phyloP scores from a whole-genome alignment of 92 coral and sea anemone genomes.

The Scolanthus callimorphus region DNA sequence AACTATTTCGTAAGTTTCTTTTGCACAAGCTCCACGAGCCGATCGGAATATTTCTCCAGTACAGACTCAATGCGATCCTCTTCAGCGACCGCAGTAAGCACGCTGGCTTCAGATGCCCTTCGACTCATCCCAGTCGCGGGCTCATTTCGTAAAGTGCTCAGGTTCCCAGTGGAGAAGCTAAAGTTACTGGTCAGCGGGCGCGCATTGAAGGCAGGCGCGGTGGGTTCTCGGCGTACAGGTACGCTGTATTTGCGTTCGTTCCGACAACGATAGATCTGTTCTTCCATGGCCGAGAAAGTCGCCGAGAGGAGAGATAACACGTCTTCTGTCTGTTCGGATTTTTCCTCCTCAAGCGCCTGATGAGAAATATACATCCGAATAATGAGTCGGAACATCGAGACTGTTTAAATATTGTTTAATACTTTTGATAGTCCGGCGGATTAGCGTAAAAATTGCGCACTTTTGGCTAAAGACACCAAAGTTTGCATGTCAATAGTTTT shows the following conservation, averaged over 20 bases:
- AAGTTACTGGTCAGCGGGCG: constrained; percentile 45
- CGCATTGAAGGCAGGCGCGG: constrained; percentile 22
- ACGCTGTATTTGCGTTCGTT: constrained; percentile 50
- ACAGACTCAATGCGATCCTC: constrained; percentile 49
- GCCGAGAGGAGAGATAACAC: constrained; percentile 72
- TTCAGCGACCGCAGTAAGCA: constrained; percentile 37
- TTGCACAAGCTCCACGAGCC: constrained; percentile 76
- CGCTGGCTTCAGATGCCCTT: constrained; percentile 53
- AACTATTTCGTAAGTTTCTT: constrained; percentile 55
- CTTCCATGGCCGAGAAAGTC: constrained; percentile 81
- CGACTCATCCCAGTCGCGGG: constrained; percentile 24
- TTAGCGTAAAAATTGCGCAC: too few species aligned
- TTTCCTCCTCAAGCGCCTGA: constrained; percentile 73
- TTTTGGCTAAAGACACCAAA: too few species aligned
- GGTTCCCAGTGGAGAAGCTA: constrained; percentile 68
- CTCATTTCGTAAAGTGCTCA: constrained; percentile 31
- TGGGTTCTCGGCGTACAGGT: constrained; percentile 23
- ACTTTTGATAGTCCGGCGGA: too few species aligned
- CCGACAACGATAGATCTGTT: constrained; percentile 64
- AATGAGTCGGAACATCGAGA: too few species aligned
- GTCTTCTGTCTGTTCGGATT: constrained; percentile 68
- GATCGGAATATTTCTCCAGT: constrained; percentile 80
- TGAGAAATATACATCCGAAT: too few species aligned
- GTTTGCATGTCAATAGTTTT: too few species aligned
- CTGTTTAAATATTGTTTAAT: too few species aligned